Conservation (phyloP, 2,113 vertebrate species). For the Pterophyllum scalare region DNA sequence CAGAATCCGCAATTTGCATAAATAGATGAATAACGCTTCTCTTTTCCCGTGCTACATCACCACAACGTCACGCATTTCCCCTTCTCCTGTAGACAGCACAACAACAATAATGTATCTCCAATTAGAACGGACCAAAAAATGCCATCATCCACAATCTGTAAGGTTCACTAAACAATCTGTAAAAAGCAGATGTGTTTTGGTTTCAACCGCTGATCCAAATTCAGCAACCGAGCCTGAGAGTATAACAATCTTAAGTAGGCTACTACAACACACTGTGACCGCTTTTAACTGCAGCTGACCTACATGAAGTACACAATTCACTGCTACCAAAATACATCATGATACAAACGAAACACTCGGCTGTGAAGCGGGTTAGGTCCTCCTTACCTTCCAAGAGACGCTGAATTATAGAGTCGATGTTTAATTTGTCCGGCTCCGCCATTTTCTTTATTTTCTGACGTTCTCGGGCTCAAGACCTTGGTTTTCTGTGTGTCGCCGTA, state of each 20-base stretch:
- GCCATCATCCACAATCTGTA: accelerated
- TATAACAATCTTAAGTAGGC: slow-evolving; percentile 11
- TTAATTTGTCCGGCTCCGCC: slow-evolving; percentile 92
- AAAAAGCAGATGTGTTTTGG: neutral
- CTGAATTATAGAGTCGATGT: slow-evolving; percentile 97
- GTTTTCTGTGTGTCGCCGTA: slow-evolving; percentile 61
- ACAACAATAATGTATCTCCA: neutral
- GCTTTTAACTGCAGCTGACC: slow-evolving; percentile 16
- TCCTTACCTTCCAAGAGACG: slow-evolving; percentile 92
- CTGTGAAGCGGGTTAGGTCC: neutral
- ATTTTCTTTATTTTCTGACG: slow-evolving; percentile 82
- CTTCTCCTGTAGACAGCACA: neutral
- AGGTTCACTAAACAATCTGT: neutral
- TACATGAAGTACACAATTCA: slow-evolving; percentile 7
- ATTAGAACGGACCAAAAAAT: neutral
- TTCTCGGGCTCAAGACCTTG: slow-evolving; percentile 71
- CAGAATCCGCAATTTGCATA: neutral
- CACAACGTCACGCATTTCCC: neutral
- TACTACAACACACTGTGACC: slow-evolving; percentile 11
- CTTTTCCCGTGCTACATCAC: neutral
- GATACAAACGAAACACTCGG: accelerated
- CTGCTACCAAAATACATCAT: neutral
- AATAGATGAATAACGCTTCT: neutral
- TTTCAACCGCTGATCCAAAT: neutral
- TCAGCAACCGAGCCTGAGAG: neutral